Evolutionary conservation across 2,888 invertebrate species (phyloP).

Genomic region (Athrips mouffetella): DNA sequence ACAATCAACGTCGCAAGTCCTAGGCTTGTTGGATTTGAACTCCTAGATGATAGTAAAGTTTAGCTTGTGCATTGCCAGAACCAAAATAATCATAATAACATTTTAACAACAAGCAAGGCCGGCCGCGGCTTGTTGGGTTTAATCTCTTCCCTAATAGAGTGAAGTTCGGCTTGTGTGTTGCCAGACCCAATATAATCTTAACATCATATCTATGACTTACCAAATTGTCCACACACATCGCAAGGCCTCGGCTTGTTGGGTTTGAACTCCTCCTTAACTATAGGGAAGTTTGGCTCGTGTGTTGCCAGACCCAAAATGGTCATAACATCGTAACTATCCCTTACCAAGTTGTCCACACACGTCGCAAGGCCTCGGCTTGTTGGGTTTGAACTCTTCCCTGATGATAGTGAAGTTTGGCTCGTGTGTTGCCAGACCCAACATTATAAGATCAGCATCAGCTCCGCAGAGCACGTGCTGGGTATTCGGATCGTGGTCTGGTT

Average conservation of each 20-base stretch:
- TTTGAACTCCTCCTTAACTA: constrained; percentile 98
- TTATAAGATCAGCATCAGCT: constrained; percentile 98
- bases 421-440: constrained; percentile 98
- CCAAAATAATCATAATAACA: too few species aligned
- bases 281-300: constrained; percentile 99
- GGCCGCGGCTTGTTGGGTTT: constrained; percentile 97
- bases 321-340: constrained; percentile 88
- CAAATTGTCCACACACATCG: constrained; percentile 93
- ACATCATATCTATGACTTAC: constrained; percentile 87
- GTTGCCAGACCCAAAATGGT: constrained; percentile 99
- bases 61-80: too few species aligned
- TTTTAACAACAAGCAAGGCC: too few species aligned
- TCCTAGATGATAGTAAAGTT: too few species aligned
- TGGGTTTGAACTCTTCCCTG: constrained; percentile 98
- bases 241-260: constrained; percentile 97
- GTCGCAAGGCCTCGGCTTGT: constrained; percentile 96
- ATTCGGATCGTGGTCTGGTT: constrained; percentile 97
- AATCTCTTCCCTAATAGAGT: constrained; percentile 99
- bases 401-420: constrained; percentile 99
- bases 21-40: too few species aligned
- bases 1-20: too few species aligned
- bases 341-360: constrained; percentile 91
- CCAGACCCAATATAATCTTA: constrained; percentile 97
- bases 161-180: constrained; percentile 99
- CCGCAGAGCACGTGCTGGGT: constrained; percentile 98